Evolutionary conservation across 92 coral and sea anemone genomes (phyloP).

Genomic region (Heliopora coerulea): DNA sequence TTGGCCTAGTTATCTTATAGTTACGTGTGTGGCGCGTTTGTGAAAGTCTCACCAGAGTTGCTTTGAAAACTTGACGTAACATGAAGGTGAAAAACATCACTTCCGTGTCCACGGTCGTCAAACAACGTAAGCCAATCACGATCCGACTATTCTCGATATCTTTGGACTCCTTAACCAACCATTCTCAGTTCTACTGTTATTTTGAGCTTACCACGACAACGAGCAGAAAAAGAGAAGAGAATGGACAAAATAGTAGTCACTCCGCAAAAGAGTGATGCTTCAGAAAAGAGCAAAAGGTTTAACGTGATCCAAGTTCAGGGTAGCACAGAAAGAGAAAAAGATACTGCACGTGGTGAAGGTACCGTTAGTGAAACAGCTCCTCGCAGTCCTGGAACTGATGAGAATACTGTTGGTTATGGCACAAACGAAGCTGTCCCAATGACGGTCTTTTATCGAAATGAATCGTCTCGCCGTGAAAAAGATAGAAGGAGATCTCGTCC

Average conservation of each 20-base stretch:
- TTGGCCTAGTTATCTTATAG: too few species aligned
- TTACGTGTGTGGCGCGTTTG: too few species aligned
- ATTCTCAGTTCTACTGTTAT: too few species aligned
- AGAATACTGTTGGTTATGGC: constrained; percentile 79
- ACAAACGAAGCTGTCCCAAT: constrained; percentile 94
- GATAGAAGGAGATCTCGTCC: constrained; percentile 68
- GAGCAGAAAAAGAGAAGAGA: background rate
- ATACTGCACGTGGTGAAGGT: background rate
- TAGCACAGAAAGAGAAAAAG: background rate
- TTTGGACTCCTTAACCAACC: too few species aligned
- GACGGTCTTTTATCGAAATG: constrained; percentile 93
- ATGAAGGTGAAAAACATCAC: too few species aligned
- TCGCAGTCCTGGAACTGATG: constrained; percentile 43
- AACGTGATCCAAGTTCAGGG: constrained; percentile 1
- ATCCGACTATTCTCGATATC: too few species aligned
- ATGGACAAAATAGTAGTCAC: background rate
- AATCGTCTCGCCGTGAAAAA: constrained; percentile 55
- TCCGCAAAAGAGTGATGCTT: too few species aligned
- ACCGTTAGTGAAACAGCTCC: background rate
- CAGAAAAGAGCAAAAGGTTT: constrained; percentile 6
- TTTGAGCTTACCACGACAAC: too few species aligned
- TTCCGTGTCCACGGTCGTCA: too few species aligned
- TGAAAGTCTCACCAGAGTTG: too few species aligned
- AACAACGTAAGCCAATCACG: too few species aligned
- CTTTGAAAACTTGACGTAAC: too few species aligned